Evolutionary conservation across 2,113 vertebrate genomes (phyloP).

Genomic region (Ictidomys tridecemlineatus): DNA sequence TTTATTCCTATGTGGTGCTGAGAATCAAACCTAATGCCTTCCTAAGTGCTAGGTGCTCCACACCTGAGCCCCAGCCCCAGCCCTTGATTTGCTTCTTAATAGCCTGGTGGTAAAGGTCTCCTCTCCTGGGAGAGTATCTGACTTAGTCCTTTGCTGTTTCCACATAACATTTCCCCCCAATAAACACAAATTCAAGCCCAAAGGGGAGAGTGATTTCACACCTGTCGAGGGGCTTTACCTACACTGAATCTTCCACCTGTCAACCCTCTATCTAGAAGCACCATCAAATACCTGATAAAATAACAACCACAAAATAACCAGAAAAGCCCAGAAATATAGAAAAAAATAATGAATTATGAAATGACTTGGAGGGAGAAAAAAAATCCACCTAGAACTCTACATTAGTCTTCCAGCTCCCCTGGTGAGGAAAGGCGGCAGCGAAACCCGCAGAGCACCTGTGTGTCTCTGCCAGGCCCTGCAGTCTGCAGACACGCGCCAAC

Average conservation of each 20-base stretch:
- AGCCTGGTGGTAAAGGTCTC: slow-evolving; percentile 30
- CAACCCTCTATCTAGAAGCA: not conserved
- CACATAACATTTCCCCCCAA: not conserved
- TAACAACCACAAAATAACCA: not conserved
- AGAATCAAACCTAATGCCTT: too few relatives aligned
- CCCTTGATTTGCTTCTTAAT: not conserved
- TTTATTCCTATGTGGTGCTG: too few relatives aligned
- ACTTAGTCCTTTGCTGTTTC: not conserved
- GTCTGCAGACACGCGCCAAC: not conserved
- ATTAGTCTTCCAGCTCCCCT: fast-evolving
- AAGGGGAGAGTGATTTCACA: not conserved
- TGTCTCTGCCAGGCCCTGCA: fast-evolving
- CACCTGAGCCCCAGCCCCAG: too few relatives aligned
- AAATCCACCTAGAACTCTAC: not conserved
- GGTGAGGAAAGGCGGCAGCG: too few relatives aligned
- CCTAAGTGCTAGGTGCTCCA: too few relatives aligned
- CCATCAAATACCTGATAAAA: not conserved
- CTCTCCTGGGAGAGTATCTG: not conserved
- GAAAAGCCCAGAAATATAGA: not conserved
- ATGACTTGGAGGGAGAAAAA: not conserved
- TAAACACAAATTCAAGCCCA: not conserved
- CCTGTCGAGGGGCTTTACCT: not conserved
- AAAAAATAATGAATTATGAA: not conserved
- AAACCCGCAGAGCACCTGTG: not conserved
- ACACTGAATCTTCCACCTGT: not conserved